Conservation (phyloP, 1,140 invertebrate species). For the Gryon sp. region DNA sequence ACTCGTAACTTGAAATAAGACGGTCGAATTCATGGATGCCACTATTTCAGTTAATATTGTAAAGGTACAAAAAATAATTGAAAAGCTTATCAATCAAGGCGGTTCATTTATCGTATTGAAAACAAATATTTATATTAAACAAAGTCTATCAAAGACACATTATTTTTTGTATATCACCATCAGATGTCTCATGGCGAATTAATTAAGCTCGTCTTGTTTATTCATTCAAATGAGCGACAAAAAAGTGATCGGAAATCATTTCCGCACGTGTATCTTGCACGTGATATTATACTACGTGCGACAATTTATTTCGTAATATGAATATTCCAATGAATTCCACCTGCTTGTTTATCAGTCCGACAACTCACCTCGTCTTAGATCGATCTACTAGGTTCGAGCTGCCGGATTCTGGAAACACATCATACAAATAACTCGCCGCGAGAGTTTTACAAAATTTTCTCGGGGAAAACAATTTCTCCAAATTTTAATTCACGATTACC, state of each 20-base stretch:
- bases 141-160: too few relatives aligned
- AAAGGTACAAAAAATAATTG: too few relatives aligned
- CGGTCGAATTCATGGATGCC: too few relatives aligned
- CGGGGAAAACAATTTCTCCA: not conserved
- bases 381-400: slow-evolving; percentile 23
- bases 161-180: too few relatives aligned
- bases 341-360: not conserved
- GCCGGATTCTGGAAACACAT: slow-evolving; percentile 42
- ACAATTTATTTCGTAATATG: not conserved
- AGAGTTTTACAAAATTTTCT: not conserved
- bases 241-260: slow-evolving; percentile 14
- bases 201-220: too few relatives aligned
- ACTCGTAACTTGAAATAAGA: too few relatives aligned
- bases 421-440: slow-evolving; percentile 24
- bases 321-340: slow-evolving; percentile 24
- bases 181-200: too few relatives aligned
- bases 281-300: slow-evolving; percentile 26
- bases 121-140: too few relatives aligned
- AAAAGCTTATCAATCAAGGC: too few relatives aligned
- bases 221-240: slow-evolving; percentile 14
- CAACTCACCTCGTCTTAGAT: slow-evolving; percentile 44
- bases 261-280: slow-evolving; percentile 31
- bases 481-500: not conserved
- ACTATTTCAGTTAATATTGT: too few relatives aligned
- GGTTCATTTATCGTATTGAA: too few relatives aligned